Evolutionary conservation across 1,140 invertebrate species (phyloP), one percentile per base, ranked within the genome.

Genomic region (Lepidurus couesii): DNA sequence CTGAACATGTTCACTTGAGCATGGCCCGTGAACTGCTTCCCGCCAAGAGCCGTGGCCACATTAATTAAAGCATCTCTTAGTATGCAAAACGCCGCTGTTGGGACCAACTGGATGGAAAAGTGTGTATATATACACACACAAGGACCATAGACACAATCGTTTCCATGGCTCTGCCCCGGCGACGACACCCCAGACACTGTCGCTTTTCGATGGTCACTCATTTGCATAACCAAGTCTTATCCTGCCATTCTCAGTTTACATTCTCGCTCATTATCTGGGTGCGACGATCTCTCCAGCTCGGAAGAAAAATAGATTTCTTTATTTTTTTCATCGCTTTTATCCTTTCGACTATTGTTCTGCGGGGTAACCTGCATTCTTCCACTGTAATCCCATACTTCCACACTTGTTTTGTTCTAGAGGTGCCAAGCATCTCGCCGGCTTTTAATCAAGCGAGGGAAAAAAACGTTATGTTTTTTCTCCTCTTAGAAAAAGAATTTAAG

Each of bases 201-300:
- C 53, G 53, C 53, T 65, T 65, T 65, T 65, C 53, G 21, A 65
- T 65, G 53, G 21, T 21, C 53, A 16, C 21, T 65, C 53, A 65
- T 65, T 65, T 65, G 53, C 53, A 65, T 65, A 65, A 65, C 53
- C 53, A 65, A 65, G 53, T 65, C 53, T 65, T 65, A 13, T 13
- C 53, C 53, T 21, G 53, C 53, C 53, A 65, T 65, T 65, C 53
- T 65, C 53, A 65, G 53, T 65, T 65, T 65, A 65, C 53, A 65
- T 9, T 65, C 53, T 13, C 53, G 7, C 53, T 65, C 53, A 65
- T 65, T 65, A 65, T 65, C 53, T 65, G 9, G 16, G 21, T 13
- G 16, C 53, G 16, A 13, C 16, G 21, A 65, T 65, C 53, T 65
- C 53, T 13, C 16, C 53, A 7, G 16, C 53, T 65, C 53, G 13